Percentiles rank a stretch among this genome's conserved stretches.
Conservation (phyloP, 2,888 invertebrate genomes). For the Drosophila incognita region DNA sequence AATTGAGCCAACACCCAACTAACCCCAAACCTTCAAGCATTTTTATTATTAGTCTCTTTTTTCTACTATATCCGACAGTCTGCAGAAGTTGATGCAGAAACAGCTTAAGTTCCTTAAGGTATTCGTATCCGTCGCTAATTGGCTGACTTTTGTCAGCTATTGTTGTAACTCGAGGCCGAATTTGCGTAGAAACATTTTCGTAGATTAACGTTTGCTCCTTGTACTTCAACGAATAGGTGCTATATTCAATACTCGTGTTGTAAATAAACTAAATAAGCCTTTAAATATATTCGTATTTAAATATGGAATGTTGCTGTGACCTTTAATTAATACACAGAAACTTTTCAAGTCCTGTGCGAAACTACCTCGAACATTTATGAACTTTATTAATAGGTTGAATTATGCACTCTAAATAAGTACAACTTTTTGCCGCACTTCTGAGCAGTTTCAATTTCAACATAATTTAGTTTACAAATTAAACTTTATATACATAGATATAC, state of each 20-base stretch:
- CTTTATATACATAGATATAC: not conserved
- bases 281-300: constrained; percentile 4
- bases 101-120: constrained; percentile 37
- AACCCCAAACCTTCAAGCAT: not conserved
- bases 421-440: constrained; percentile 45
- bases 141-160: constrained; percentile 32
- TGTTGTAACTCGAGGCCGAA: constrained; percentile 42
- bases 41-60: constrained; percentile 23
- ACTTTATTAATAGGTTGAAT: constrained; percentile 60
- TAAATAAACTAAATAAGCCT: not conserved
- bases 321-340: constrained; percentile 21
- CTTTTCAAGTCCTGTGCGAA: not conserved
- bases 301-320: constrained; percentile 7
- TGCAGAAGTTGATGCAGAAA: not conserved
- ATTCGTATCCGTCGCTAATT: constrained; percentile 39
- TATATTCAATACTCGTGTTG: constrained; percentile 7
- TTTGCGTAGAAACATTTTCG: constrained; percentile 28
- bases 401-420: constrained; percentile 41
- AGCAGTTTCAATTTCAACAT: constrained; percentile 36
- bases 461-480: constrained; percentile 50
- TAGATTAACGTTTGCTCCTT: constrained; percentile 28
- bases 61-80: not conserved
- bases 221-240: constrained; percentile 17
- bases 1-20: constrained; percentile 21
- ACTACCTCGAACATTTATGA: constrained; percentile 36